These are phyloP conservation scores for Nomada fabriciana DNA, from an alignment of 2,888 invertebrate genomes.

Conservation along the genomic window DNA sequence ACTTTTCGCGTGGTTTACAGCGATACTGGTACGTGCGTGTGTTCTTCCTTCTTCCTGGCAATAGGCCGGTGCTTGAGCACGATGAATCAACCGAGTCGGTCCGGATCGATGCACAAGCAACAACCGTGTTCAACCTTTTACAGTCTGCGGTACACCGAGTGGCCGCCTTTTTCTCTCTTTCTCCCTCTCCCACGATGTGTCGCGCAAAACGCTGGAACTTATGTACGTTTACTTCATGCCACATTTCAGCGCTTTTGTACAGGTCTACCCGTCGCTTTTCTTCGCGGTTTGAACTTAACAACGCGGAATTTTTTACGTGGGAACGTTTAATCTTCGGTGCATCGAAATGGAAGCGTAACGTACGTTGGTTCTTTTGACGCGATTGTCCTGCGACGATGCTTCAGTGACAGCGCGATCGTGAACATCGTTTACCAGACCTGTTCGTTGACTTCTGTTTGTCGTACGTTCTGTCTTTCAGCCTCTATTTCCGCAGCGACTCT, in stretches of 20 bases:
- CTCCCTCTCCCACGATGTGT: background rate
- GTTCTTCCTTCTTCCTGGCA: slow-evolving; percentile 6
- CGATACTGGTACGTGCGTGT: slow-evolving; percentile 87
- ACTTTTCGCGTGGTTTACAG: slow-evolving; percentile 95
- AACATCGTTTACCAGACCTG: background rate
- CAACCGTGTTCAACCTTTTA: slow-evolving; percentile 29
- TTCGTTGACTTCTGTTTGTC: background rate
- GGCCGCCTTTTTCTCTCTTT: background rate
- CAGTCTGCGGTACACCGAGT: slow-evolving; percentile 23
- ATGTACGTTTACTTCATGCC: slow-evolving; percentile 16
- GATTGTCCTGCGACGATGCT: background rate
- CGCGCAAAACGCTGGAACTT: background rate
- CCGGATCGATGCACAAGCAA: slow-evolving; percentile 41
- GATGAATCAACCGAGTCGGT: slow-evolving; percentile 17
- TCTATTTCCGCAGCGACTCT: background rate
- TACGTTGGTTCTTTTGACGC: background rate
- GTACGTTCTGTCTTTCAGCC: background rate
- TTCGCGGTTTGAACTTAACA: slow-evolving; percentile 33
- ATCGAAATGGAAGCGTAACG: slow-evolving; percentile 23
- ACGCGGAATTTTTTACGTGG: slow-evolving; percentile 4
- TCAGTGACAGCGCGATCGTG: background rate
- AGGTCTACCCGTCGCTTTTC: background rate
- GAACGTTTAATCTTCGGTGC: slow-evolving; percentile 23
- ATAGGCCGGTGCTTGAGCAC: slow-evolving; percentile 15
- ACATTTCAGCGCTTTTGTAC: slow-evolving; percentile 16